phyloP scores from a whole-genome alignment of 2,888 invertebrate genomes.

The Thecocarcelia acutangulata region DNA sequence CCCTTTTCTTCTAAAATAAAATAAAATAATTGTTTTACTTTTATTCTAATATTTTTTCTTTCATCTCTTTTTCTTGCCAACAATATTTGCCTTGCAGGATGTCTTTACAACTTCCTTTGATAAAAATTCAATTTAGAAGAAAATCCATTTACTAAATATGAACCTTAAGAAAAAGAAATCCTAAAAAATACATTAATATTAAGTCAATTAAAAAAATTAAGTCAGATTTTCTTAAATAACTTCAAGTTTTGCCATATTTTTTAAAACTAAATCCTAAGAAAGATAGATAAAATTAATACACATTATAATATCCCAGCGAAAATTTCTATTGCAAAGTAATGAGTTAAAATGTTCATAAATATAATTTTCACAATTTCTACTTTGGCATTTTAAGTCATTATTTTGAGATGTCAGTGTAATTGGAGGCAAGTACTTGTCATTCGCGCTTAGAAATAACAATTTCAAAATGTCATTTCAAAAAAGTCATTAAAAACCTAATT shows the following conservation, averaged over 20 bases:
- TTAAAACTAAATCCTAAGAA: constrained; percentile 9
- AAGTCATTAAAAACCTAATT: too few species aligned
- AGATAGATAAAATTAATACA: constrained; percentile 17
- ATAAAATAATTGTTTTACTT: too few species aligned
- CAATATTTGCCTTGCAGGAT: constrained; percentile 50
- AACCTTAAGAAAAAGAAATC: constrained; percentile 21
- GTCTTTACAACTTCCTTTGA: constrained; percentile 57
- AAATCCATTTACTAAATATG: constrained; percentile 40
- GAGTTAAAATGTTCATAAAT: too few species aligned
- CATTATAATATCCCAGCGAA: constrained; percentile 50
- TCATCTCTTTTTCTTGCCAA: constrained; percentile 11
- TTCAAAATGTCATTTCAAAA: too few species aligned
- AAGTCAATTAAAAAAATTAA: constrained; percentile 63
- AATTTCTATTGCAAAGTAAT: too few species aligned
- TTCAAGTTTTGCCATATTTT: not conserved
- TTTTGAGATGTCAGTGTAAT: too few species aligned
- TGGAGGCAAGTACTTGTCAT: too few species aligned
- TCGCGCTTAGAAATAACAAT: too few species aligned
- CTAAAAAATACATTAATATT: constrained; percentile 62
- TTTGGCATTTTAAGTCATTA: too few species aligned
- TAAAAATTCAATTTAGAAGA: constrained; percentile 65
- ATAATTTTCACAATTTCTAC: too few species aligned
- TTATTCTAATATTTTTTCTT: not conserved
- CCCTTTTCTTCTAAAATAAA: too few species aligned
- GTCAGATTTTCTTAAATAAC: constrained; percentile 26